A percentile compares a stretch with the other conserved stretches of the same genome.
phyloP scores from a whole-genome alignment of 2,888 invertebrate species.

The Drosophila niveifrons region DNA sequence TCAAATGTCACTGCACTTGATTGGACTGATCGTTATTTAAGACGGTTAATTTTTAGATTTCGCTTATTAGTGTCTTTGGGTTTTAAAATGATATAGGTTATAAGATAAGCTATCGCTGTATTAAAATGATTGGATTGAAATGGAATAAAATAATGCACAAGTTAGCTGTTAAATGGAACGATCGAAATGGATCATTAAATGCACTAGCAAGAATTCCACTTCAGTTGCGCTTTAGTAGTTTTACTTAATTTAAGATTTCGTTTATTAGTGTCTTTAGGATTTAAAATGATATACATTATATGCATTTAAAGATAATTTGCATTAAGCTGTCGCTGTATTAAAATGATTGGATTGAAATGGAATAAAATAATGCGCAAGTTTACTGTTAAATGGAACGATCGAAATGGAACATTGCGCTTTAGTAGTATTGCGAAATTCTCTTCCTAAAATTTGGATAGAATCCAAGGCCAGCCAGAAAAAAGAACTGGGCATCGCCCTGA shows the following conservation, averaged over 20 bases:
- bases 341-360: not conserved
- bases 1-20: slow-evolving; percentile 2
- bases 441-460: slow-evolving; percentile 25
- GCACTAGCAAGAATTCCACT: not conserved
- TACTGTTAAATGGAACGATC: not conserved
- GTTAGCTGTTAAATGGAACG: not conserved
- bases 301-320: no score
- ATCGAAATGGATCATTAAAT: not conserved
- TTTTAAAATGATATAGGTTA: no score
- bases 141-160: not conserved
- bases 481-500: slow-evolving; percentile 51
- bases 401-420: not conserved
- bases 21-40: not conserved
- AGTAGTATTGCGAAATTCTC: slow-evolving; percentile 30
- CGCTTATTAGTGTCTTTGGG: no score
- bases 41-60: no score
- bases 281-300: no score
- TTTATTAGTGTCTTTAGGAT: no score
- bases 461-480: slow-evolving; percentile 49
- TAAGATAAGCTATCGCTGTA: no score
- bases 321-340: no score
- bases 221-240: not conserved
- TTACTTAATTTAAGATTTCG: not conserved
- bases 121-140: not conserved
- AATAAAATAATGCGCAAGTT: not conserved